phyloP scores from a whole-genome alignment of 2,888 invertebrate genomes.

The Listrodromus nycthemerus region DNA sequence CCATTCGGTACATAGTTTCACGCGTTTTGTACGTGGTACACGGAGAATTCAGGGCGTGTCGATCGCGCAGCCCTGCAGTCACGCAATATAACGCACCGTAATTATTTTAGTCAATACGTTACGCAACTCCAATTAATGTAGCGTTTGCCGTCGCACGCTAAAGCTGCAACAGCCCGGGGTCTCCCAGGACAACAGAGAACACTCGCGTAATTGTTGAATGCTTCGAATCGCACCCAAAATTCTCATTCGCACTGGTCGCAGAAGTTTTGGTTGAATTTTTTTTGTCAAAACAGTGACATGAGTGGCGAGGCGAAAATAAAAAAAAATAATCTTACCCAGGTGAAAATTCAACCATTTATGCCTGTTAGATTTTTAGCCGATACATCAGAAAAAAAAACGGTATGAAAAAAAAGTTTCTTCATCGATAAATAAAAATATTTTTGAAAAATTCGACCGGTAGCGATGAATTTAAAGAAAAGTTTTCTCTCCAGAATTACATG shows the following conservation, averaged over 20 bases:
- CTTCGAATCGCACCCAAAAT: slow-evolving; percentile 7
- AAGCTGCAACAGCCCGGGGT: not conserved
- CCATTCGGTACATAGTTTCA: not conserved
- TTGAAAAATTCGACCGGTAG: no score
- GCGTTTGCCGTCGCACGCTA: not conserved
- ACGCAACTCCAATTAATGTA: slow-evolving; percentile 42
- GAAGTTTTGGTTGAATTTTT: no score
- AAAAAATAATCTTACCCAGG: no score
- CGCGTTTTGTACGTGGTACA: not conserved
- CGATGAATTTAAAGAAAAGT: no score
- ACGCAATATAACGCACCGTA: slow-evolving; percentile 39
- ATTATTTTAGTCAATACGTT: slow-evolving; percentile 30
- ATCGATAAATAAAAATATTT: no score
- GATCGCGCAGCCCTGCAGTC: slow-evolving; percentile 13
- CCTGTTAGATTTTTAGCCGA: no score
- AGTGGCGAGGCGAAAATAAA: no score
- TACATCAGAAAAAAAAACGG: no score
- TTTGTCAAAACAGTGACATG: not conserved
- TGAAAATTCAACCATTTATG: not conserved
- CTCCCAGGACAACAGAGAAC: not conserved
- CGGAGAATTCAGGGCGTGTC: not conserved
- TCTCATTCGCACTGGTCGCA: not conserved
- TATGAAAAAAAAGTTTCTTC: no score
- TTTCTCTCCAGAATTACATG: no score
- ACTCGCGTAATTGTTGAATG: not conserved